phyloP scores from a whole-genome alignment of 2,113 vertebrate species.

The cat (Felis catus) region DNA sequence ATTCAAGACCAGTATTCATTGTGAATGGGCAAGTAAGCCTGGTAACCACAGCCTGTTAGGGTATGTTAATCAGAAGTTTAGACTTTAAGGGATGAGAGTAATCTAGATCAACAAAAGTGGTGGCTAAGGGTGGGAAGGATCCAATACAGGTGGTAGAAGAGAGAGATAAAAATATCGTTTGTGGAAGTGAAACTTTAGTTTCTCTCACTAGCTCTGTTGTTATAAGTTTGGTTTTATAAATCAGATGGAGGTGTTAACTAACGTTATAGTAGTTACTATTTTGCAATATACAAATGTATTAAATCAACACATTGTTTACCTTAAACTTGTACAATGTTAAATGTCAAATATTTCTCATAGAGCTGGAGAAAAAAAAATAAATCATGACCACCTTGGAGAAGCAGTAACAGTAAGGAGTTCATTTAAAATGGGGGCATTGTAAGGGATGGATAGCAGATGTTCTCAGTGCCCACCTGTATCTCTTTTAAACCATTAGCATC shows the following conservation, averaged over 20 bases:
- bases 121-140: background rate
- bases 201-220: background rate
- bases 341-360: background rate
- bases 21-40: background rate
- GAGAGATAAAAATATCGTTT: background rate
- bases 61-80: background rate
- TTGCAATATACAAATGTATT: background rate
- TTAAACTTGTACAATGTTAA: background rate
- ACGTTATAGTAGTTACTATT: background rate
- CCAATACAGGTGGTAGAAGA: background rate
- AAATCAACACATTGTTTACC: background rate
- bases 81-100: background rate
- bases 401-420: background rate
- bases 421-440: background rate
- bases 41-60: background rate
- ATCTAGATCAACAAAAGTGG: background rate
- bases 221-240: conserved; percentile 6
- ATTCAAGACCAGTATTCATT: background rate
- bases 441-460: background rate
- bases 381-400: background rate
- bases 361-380: background rate
- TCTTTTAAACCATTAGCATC: background rate
- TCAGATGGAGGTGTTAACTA: background rate
- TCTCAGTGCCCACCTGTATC: background rate
- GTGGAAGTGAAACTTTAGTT: background rate